A percentile compares a stretch with the other conserved stretches of the same genome.
These are phyloP conservation scores for Scaptomyza montana DNA, from an alignment of 1,140 invertebrate genomes.

Conservation along the genomic window DNA sequence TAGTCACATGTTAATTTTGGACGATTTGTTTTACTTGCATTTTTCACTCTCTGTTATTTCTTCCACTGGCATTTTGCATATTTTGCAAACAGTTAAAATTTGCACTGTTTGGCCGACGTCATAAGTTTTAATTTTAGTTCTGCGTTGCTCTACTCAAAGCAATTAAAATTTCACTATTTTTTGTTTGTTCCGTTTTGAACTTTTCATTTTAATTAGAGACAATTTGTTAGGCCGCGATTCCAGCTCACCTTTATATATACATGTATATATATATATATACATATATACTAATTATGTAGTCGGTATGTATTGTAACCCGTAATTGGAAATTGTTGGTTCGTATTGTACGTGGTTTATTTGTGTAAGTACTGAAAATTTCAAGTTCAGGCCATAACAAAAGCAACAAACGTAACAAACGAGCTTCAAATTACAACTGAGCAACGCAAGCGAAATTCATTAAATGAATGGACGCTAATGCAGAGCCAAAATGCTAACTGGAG, in stretches of 20 bases:
- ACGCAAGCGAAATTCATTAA: constrained; percentile 66
- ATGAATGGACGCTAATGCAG: constrained; percentile 41
- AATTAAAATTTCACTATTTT: constrained; percentile 5
- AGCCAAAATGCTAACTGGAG: constrained; percentile 66
- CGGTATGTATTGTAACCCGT: constrained; percentile 2
- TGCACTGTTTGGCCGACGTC: constrained; percentile 1
- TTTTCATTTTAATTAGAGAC: constrained; percentile 27
- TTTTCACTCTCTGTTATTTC: constrained; percentile 8
- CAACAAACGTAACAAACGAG: constrained; percentile 75
- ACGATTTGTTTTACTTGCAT: constrained; percentile 29
- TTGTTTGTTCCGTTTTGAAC: constrained; percentile 6
- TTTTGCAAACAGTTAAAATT: constrained; percentile 6
- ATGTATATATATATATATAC: too few relatives aligned
- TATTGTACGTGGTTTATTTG: constrained; percentile 9
- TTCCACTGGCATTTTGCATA: constrained; percentile 21
- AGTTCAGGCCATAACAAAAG: constrained; percentile 67
- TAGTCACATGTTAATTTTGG: constrained; percentile 24
- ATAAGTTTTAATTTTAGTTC: constrained; percentile 3
- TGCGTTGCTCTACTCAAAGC: constrained; percentile 14
- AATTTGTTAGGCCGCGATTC: constrained; percentile 36
- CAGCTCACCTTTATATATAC: constrained; percentile 46
- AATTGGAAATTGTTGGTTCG: not conserved
- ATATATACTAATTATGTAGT: too few relatives aligned
- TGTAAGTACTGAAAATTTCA: constrained; percentile 60
- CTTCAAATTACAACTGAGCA: constrained; percentile 78